Evolutionary conservation across 2,113 vertebrate species (phyloP), one percentile per base, ranked within the genome.

Genomic region (Rhinoptilus africanus): DNA sequence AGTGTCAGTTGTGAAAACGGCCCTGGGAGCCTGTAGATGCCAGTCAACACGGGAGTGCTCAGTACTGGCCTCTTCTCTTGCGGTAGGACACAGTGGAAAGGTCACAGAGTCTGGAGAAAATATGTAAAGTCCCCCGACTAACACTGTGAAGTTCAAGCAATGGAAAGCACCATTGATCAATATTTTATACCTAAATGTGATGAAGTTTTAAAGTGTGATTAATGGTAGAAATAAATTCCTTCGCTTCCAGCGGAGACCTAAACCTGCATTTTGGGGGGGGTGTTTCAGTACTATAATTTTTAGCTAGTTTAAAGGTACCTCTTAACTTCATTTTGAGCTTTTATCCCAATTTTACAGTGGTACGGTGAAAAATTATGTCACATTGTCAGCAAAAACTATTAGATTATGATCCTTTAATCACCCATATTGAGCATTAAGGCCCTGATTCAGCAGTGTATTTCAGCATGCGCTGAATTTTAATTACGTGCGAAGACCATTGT

Each of bases 151-250:
- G 62, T 41, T n/a, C 4, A 24, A 92, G 63, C 48, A 63, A 77
- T 39, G 32, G 67, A 78, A 62, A 64, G 56, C 35, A 50, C 37
- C 28, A 37, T 1, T 80, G 91, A 93, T 97, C 54, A 15, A 88
- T 96, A 96, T 71, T 87, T 93, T 93, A 92, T 86, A 82, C n/a
- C 86, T 88, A 63, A 93, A 86, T 89, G 85, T 96, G 94, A 94
- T 32, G 12, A 89, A 96, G 85, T 85, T 72, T 93, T 85, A 32
- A 96, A 91, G 80, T 74, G 64, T 97, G 96, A 97, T 97, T 97
- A 97, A 97, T 97, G 85, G 82, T 57, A 68, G 87, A 95, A 95
- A 95, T 96, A 97, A 89, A 89, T 89, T 85, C 35, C 64, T 87
- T 89, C 75, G 85, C 75, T 97, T 97, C 80, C 57, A 96, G 59